phyloP scores from a whole-genome alignment of 2,113 vertebrate genomes.

The Calypte anna region DNA sequence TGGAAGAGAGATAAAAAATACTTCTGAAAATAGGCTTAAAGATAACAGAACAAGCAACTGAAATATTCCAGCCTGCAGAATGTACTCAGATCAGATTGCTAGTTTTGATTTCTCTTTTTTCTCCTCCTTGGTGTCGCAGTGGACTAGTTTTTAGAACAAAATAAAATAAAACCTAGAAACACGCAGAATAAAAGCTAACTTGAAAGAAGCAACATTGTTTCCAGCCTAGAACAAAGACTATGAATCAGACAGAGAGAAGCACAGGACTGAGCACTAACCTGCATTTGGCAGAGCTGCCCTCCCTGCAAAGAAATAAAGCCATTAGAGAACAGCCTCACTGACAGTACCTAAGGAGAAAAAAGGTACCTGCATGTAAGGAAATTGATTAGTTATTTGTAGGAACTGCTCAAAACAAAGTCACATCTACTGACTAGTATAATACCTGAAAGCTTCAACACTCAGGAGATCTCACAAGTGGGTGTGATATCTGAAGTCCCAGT shows the following conservation, averaged over 20 bases:
- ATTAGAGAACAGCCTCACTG: background rate
- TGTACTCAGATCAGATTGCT: background rate
- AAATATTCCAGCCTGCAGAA: constrained; percentile 17
- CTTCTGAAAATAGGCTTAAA: constrained; percentile 16
- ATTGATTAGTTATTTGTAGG: background rate
- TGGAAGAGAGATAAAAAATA: background rate
- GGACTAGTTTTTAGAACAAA: background rate
- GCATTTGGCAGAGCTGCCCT: background rate
- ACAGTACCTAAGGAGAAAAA: background rate
- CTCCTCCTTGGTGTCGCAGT: accelerated
- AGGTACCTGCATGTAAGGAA: background rate
- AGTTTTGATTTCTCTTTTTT: constrained; percentile 9
- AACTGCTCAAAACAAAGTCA: background rate
- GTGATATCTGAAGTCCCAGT: background rate
- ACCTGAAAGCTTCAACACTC: background rate
- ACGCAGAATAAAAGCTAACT: background rate
- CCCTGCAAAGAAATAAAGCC: background rate
- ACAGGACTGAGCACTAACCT: background rate
- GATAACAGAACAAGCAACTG: background rate
- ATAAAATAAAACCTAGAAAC: background rate
- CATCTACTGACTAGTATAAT: background rate
- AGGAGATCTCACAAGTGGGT: background rate
- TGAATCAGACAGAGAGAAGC: background rate
- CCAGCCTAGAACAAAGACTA: background rate
- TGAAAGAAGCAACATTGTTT: background rate